Conservation (phyloP, 2,888 invertebrate species). For the Augochlorella aurata region DNA sequence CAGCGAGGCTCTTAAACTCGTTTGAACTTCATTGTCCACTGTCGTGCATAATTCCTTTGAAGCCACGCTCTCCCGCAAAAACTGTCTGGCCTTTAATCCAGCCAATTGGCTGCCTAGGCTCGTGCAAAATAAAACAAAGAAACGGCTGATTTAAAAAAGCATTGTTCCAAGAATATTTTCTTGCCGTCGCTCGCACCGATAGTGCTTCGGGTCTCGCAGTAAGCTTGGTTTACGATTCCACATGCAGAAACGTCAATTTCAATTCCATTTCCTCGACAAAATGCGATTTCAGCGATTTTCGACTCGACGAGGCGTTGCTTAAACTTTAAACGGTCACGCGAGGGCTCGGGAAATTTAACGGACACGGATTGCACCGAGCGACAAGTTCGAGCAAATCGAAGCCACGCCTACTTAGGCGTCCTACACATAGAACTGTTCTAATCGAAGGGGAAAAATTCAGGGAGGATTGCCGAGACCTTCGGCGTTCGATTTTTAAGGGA, state of each 20-base stretch:
- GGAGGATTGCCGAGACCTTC: not conserved
- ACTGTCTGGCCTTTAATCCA: slow-evolving; percentile 42
- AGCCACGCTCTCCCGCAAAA: slow-evolving; percentile 35
- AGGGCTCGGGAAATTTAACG: not conserved
- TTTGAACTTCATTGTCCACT: slow-evolving; percentile 46
- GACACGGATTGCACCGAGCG: not conserved
- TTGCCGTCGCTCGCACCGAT: not conserved
- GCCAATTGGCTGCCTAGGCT: slow-evolving; percentile 4
- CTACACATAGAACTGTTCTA: not conserved
- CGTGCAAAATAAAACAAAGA: not conserved
- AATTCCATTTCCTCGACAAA: not conserved
- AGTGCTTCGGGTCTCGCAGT: not conserved
- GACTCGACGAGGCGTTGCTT: not conserved
- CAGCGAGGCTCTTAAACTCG: slow-evolving; percentile 56
- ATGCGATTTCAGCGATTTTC: not conserved
- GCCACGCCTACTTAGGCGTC: not conserved
- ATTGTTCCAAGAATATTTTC: not conserved
- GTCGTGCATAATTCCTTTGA: slow-evolving; percentile 55
- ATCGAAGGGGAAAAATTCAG: not conserved
- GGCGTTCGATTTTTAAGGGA: not conserved
- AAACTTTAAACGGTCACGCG: not conserved
- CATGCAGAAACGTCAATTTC: not conserved
- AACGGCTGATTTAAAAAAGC: not conserved
- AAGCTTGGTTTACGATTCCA: not conserved
- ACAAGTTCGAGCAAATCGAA: not conserved